Evolutionary conservation across 2,113 vertebrate species (phyloP).

Genomic region (Anser brachyrhynchus): DNA sequence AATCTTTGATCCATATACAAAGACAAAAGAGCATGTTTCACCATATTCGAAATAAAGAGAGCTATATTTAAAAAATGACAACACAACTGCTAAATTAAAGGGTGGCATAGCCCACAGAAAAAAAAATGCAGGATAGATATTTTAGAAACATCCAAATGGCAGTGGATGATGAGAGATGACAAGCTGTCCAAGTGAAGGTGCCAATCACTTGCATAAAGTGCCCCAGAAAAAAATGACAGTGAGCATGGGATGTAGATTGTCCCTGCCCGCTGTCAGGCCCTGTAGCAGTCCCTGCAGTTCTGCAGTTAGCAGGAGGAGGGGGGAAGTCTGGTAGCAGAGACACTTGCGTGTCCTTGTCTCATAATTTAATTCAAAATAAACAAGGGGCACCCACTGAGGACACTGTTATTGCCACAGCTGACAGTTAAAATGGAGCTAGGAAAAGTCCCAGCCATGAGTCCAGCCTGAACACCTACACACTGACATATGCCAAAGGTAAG

Average conservation of each 20-base stretch:
- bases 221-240: neutral
- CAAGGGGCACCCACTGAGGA: neutral
- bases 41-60: neutral
- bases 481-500: neutral
- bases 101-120: neutral
- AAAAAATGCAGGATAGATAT: neutral
- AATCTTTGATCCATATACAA: neutral
- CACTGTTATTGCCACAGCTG: neutral
- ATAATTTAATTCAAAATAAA: neutral
- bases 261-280: neutral
- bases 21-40: neutral
- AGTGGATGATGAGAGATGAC: conserved; percentile 40
- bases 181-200: conserved; percentile 34
- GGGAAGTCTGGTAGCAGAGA: neutral
- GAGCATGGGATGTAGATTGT: neutral
- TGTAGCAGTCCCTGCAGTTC: neutral
- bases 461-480: neutral
- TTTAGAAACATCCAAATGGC: conserved; percentile 27
- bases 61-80: neutral
- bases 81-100: neutral
- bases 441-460: neutral
- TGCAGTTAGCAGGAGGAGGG: neutral
- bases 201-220: conserved; percentile 39
- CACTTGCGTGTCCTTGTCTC: neutral
- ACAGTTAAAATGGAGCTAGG: neutral